Evolutionary conservation across 2,113 vertebrate genomes (phyloP).

Genomic region (Hystrix brachyura): DNA sequence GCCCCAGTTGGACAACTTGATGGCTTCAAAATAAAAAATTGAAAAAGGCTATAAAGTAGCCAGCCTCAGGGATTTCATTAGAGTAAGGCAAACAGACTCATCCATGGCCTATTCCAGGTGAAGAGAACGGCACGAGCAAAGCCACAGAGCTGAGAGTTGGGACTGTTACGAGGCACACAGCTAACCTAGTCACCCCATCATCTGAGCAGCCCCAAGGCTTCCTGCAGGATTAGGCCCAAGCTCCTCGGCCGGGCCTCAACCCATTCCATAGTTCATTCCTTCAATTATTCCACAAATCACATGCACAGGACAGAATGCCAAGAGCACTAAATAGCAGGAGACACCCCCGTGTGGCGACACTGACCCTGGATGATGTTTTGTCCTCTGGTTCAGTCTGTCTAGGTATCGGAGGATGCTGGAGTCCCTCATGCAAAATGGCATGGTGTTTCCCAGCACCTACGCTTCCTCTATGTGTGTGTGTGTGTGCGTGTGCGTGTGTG

Average conservation of each 20-base stretch:
- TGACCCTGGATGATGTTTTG: not conserved
- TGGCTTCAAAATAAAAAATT: not conserved
- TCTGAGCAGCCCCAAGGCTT: not conserved
- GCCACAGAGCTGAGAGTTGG: not conserved
- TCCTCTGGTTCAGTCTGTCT: not conserved
- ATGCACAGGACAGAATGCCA: not conserved
- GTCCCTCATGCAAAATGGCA: not conserved
- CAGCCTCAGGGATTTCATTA: not conserved
- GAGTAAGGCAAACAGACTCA: not conserved
- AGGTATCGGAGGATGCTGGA: not conserved
- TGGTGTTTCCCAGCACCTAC: not conserved
- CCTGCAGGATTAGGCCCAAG: not conserved
- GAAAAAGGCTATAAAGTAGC: not conserved
- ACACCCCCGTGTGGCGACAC: not conserved
- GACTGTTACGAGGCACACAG: not conserved
- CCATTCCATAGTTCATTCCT: not conserved
- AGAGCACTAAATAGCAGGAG: not conserved
- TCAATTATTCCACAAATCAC: not conserved
- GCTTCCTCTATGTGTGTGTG: not conserved
- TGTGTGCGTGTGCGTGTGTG: not conserved
- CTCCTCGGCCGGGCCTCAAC: not conserved
- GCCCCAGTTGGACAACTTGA: not conserved
- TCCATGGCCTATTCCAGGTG: not conserved
- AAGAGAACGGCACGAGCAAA: not conserved
- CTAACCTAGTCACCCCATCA: not conserved